A percentile compares a stretch with the other conserved stretches of the same genome.
phyloP scores from a whole-genome alignment of 1,140 invertebrate genomes.

The Onthophagus taurus region DNA sequence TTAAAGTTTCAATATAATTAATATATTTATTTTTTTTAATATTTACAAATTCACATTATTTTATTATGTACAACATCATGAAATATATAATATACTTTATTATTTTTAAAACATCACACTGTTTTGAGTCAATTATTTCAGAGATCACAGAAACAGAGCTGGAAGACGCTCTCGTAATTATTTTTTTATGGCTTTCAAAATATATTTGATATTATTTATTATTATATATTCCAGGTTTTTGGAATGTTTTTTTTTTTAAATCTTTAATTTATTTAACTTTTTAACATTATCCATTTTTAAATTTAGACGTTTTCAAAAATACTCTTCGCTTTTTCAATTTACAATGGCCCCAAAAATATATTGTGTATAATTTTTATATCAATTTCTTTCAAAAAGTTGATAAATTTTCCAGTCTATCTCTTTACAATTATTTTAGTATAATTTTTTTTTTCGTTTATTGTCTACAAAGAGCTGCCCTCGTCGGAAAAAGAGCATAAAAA shows the following conservation, averaged over 20 bases:
- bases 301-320: slow-evolving; percentile 14
- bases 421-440: slow-evolving; percentile 13
- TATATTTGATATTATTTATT: slow-evolving; percentile 6
- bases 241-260: slow-evolving; percentile 12
- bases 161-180: too few species aligned
- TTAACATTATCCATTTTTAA: slow-evolving; percentile 10
- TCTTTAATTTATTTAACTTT: slow-evolving; percentile 5
- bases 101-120: slow-evolving; percentile 28
- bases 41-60: slow-evolving; percentile 9
- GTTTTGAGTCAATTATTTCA: slow-evolving; percentile 35
- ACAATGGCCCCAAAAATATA: slow-evolving; percentile 12
- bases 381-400: slow-evolving; percentile 10
- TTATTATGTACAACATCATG: slow-evolving; percentile 4
- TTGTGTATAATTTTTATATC: background rate
- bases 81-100: slow-evolving; percentile 8
- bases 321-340: slow-evolving; percentile 11
- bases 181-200: too few species aligned
- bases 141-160: slow-evolving; percentile 38
- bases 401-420: slow-evolving; percentile 28
- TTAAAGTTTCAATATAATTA: slow-evolving; percentile 4
- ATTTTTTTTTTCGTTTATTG: slow-evolving; percentile 6
- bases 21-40: slow-evolving; percentile 7
- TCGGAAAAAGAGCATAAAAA: slow-evolving; percentile 11
- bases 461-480: slow-evolving; percentile 22
- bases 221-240: slow-evolving; percentile 8